Evolutionary conservation across 2,797 vertebrate species (phyloP).

Genomic region (Heterohyrax brucei): DNA sequence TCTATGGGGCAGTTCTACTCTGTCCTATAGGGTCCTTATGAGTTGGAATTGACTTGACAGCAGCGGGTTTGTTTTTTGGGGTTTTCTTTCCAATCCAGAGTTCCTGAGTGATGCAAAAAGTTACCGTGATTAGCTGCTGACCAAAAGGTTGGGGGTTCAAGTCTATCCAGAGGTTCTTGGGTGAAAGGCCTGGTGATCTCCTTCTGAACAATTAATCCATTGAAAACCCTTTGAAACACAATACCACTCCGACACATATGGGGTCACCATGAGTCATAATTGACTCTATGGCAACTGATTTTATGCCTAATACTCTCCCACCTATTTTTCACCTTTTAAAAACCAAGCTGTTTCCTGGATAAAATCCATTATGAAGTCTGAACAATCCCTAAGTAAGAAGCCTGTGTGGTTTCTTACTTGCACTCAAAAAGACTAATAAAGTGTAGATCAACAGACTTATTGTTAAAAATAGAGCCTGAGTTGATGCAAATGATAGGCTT

Average conservation of each 20-base stretch:
- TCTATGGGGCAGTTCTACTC: too few species aligned
- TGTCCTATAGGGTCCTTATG: too few species aligned
- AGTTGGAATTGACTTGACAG: too few species aligned
- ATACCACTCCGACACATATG: neutral
- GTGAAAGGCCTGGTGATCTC: too few species aligned
- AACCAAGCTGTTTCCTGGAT: neutral
- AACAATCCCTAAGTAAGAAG: neutral
- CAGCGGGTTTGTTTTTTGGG: too few species aligned
- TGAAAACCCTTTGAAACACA: too few species aligned
- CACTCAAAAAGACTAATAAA: neutral
- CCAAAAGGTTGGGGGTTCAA: too few species aligned
- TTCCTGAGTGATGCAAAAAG: too few species aligned
- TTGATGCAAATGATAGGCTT: neutral
- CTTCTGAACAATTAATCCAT: too few species aligned
- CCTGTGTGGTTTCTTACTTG: neutral
- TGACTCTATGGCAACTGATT: neutral
- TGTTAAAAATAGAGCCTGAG: constrained; percentile 51
- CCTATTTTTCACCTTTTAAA: neutral
- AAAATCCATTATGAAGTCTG: neutral
- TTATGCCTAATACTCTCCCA: neutral
- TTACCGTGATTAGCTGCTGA: too few species aligned
- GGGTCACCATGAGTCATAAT: neutral
- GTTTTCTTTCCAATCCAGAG: too few species aligned
- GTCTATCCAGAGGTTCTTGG: too few species aligned
- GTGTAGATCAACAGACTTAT: neutral